phyloP scores from a whole-genome alignment of 1,140 invertebrate species.

The Wiebesia pumilae region DNA sequence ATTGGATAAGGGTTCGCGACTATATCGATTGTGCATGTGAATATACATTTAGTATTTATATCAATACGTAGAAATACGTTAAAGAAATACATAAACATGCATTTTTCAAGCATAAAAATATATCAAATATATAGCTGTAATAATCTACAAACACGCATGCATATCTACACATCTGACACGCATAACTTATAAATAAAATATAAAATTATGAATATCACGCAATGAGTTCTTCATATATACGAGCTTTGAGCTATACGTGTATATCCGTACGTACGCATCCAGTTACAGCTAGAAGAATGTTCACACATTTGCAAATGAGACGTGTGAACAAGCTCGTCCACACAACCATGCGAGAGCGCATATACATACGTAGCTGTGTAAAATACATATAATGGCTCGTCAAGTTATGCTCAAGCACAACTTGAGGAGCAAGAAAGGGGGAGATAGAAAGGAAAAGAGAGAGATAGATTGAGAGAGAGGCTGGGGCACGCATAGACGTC shows the following conservation, averaged over 20 bases:
- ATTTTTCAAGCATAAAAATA: constrained; percentile 4
- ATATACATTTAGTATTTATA: background rate
- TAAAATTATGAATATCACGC: constrained; percentile 16
- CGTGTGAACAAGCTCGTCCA: background rate
- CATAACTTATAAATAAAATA: constrained; percentile 1
- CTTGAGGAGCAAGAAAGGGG: constrained; percentile 8
- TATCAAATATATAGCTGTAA: background rate
- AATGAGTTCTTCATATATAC: background rate
- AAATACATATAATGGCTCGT: constrained; percentile 11
- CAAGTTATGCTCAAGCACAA: constrained; percentile 26
- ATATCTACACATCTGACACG: background rate
- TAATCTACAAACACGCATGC: background rate
- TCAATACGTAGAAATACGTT: background rate
- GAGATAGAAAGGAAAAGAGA: constrained; percentile 8
- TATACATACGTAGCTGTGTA: background rate
- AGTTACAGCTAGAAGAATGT: background rate
- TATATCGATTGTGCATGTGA: background rate
- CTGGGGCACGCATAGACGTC: constrained; percentile 4
- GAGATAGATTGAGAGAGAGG: background rate
- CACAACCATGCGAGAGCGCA: background rate
- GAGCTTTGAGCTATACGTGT: background rate
- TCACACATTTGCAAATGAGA: background rate
- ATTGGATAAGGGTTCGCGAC: constrained; percentile 24
- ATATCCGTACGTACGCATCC: background rate
- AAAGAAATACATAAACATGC: background rate